Percentiles rank a stretch among this genome's conserved stretches.
These are phyloP conservation scores for Aselliscus stoliczkanus DNA, from an alignment of 2,797 vertebrate species.

Conservation along the genomic window DNA sequence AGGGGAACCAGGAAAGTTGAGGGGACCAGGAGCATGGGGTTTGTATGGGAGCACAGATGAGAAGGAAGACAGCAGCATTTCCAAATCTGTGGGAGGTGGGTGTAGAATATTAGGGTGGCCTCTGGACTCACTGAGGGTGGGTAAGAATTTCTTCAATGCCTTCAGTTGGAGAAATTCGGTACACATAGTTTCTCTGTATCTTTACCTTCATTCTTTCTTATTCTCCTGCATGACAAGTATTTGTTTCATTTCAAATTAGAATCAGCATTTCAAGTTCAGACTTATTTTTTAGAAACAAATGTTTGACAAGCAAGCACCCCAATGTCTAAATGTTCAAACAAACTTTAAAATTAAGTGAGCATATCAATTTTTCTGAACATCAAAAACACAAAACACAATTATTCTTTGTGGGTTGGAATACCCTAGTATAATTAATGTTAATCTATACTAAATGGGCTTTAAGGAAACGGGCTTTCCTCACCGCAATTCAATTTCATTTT, in stretches of 20 bases:
- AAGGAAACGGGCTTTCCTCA: conserved; percentile 61
- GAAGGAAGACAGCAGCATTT: not conserved
- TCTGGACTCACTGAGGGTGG: not conserved
- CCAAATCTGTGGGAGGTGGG: no score
- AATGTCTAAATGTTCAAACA: not conserved
- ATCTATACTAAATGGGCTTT: conserved; percentile 67
- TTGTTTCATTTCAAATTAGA: not conserved
- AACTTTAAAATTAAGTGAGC: conserved; percentile 11
- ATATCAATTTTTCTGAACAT: not conserved
- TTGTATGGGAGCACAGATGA: not conserved
- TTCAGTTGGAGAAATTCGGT: not conserved
- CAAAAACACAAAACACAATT: conserved; percentile 50
- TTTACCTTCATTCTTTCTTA: not conserved
- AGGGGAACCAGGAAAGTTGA: no score
- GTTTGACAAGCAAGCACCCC: not conserved
- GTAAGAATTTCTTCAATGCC: not conserved
- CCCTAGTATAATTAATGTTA: conserved; percentile 66
- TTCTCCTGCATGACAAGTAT: not conserved
- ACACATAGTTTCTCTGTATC: not conserved
- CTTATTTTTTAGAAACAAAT: not conserved
- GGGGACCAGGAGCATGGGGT: no score
- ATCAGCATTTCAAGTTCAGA: not conserved
- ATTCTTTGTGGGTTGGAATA: conserved; percentile 41
- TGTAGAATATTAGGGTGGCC: not conserved
- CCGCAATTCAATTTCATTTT: conserved; percentile 57